Evolutionary conservation across 2,113 vertebrate genomes (phyloP).

Genomic region (Zosterops pallidus): DNA sequence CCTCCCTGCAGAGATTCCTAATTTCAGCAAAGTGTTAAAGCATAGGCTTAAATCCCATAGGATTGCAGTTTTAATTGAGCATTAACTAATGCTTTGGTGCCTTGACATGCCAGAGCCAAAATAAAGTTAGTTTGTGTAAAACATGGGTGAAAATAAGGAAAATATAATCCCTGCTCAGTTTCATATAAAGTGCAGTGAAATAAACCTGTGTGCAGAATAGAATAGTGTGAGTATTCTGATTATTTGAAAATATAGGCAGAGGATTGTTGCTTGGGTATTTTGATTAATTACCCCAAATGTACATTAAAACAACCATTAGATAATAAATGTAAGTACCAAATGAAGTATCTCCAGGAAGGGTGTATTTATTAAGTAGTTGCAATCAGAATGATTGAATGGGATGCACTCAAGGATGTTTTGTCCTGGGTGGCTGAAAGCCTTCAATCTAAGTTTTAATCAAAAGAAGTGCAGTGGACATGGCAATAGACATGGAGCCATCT

Average conservation of each 20-base stretch:
- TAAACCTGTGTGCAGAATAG: neutral
- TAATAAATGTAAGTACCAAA: neutral
- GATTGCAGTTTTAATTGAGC: neutral
- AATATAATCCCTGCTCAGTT: accelerated
- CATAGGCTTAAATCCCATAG: neutral
- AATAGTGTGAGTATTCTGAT: neutral
- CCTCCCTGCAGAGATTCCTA: neutral
- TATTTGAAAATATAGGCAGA: neutral
- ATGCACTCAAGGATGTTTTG: neutral
- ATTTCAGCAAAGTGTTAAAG: neutral
- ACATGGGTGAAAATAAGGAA: neutral
- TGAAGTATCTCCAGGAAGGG: neutral
- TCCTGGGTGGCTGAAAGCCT: neutral
- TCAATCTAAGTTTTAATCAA: neutral
- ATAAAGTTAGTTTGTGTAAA: neutral
- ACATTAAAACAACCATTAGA: neutral
- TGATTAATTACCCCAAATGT: neutral
- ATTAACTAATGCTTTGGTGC: neutral
- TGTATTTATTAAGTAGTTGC: neutral
- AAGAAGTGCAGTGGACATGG: neutral
- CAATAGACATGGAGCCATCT: neutral
- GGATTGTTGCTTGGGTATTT: neutral
- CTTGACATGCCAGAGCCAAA: neutral
- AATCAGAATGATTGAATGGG: neutral
- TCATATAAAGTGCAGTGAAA: neutral